A percentile compares a stretch with the other conserved stretches of the same genome.
These are phyloP conservation scores for Prunella himalayana DNA, from an alignment of 2,113 vertebrate genomes.

Conservation along the genomic window DNA sequence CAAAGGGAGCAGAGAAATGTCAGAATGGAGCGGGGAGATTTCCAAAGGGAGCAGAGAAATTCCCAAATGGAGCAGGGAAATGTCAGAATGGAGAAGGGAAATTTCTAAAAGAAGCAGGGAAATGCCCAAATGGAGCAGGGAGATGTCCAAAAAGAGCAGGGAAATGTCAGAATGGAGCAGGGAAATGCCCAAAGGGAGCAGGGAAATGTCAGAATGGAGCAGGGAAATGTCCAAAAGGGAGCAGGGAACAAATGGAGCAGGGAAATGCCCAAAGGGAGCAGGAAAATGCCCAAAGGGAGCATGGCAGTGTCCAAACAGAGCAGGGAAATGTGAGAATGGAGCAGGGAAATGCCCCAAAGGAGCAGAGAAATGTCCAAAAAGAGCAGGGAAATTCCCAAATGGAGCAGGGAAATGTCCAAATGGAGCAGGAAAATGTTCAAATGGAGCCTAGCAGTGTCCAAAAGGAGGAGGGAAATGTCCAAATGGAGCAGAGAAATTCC, in stretches of 20 bases:
- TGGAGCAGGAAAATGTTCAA: too few relatives aligned
- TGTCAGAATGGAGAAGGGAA: not conserved
- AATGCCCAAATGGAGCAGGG: accelerated
- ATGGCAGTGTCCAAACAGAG: accelerated
- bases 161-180: not conserved
- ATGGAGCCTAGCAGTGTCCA: not conserved
- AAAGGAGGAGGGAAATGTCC: not conserved
- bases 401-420: not conserved
- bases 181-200: not conserved
- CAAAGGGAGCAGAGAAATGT: accelerated
- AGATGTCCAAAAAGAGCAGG: too few relatives aligned
- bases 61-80: not conserved
- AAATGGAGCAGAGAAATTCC: not conserved
- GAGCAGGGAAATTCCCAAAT: not conserved
- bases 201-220: not conserved
- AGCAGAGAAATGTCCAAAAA: not conserved
- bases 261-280: accelerated
- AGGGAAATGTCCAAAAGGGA: not conserved
- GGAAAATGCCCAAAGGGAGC: accelerated
- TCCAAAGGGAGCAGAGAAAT: accelerated
- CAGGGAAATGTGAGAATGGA: not conserved
- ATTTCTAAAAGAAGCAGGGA: not conserved
- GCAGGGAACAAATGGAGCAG: not conserved
- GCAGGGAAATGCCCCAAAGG: not conserved
- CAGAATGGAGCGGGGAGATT: not conserved